phyloP scores from a whole-genome alignment of 2,797 vertebrate genomes.

The Macropodus opercularis region DNA sequence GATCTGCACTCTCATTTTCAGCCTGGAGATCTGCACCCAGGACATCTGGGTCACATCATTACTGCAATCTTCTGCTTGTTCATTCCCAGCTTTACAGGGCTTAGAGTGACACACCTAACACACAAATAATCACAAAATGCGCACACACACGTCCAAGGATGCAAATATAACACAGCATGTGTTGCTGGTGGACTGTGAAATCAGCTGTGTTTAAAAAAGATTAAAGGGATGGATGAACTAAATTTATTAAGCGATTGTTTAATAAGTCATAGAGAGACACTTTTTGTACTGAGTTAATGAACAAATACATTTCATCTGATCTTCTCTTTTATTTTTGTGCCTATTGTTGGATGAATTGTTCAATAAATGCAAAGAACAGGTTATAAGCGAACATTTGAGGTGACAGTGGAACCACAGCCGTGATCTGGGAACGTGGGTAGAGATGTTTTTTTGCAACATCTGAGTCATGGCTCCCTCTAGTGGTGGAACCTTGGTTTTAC shows the following conservation, averaged over 20 bases:
- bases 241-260: too few relatives aligned
- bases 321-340: too few relatives aligned
- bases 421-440: too few relatives aligned
- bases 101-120: slow-evolving; percentile 59
- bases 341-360: too few relatives aligned
- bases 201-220: slow-evolving; percentile 34
- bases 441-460: too few relatives aligned
- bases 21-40: slow-evolving; percentile 69
- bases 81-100: slow-evolving; percentile 76
- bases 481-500: slow-evolving; percentile 8
- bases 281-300: too few relatives aligned
- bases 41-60: slow-evolving; percentile 83
- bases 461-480: slow-evolving; percentile 58
- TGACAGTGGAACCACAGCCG: too few relatives aligned
- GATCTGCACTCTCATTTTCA: slow-evolving; percentile 83
- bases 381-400: too few relatives aligned
- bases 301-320: too few relatives aligned
- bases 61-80: slow-evolving; percentile 80
- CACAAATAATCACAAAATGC: slow-evolving; percentile 21
- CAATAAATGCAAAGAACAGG: too few relatives aligned
- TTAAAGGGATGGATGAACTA: slow-evolving; percentile 13
- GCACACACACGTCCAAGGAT: slow-evolving; percentile 23
- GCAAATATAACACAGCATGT: slow-evolving; percentile 25
- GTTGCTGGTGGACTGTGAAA: slow-evolving; percentile 45
- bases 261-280: too few relatives aligned